Percentiles rank a stretch among this genome's conserved stretches.
These are phyloP conservation scores for Cynopterus sphinx DNA, from an alignment of 2,797 vertebrate genomes.

Conservation along the genomic window DNA sequence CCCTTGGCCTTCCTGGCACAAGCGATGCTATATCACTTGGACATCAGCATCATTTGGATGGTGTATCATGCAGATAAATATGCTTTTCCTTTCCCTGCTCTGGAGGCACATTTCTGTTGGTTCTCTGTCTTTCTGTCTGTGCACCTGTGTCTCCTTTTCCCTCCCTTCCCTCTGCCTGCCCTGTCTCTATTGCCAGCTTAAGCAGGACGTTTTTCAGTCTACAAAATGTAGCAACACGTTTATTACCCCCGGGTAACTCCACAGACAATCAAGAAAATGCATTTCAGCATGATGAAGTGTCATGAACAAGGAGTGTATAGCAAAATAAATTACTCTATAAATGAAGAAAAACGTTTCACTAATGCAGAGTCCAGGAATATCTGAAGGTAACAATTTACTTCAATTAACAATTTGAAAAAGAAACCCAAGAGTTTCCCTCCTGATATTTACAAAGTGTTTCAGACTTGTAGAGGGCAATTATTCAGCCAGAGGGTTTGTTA, in stretches of 20 bases:
- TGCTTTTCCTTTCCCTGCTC: not conserved
- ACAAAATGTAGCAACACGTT: conserved; percentile 58
- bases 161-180: not conserved
- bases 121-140: not conserved
- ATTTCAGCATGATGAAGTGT: conserved; percentile 69
- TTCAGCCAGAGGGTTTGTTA: not conserved
- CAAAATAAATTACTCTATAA: conserved; percentile 69
- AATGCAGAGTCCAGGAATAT: conserved; percentile 44
- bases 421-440: not conserved
- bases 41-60: not conserved
- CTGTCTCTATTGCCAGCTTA: not conserved
- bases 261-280: conserved; percentile 71
- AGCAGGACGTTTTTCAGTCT: conserved; percentile 52
- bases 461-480: conserved; percentile 6
- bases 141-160: not conserved
- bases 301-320: conserved; percentile 43
- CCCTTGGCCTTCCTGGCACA: not conserved
- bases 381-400: conserved; percentile 71
- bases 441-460: conserved; percentile 52
- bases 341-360: conserved; percentile 61
- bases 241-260: conserved; percentile 58
- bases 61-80: not conserved
- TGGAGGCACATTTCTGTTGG: not conserved
- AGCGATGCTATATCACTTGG: not conserved
- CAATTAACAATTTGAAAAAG: conserved; percentile 63